Percentiles rank a stretch among this genome's conserved stretches.
Conservation (phyloP, 2,888 invertebrate genomes). For the Ischnura elegans region DNA sequence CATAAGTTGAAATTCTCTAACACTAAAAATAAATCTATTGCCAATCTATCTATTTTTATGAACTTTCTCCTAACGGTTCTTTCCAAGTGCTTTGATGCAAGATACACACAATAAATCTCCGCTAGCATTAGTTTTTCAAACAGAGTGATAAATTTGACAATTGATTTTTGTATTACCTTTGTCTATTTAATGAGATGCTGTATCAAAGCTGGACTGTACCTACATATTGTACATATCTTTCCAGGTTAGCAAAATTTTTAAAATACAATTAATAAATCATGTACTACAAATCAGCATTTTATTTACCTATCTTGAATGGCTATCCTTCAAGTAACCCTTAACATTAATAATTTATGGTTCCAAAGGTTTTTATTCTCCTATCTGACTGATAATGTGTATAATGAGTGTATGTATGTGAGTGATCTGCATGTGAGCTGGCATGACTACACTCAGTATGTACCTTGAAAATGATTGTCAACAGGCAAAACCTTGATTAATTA, state of each 20-base stretch:
- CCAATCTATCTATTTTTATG: constrained; percentile 55
- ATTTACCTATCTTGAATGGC: too few relatives aligned
- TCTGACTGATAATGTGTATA: too few relatives aligned
- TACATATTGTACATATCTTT: constrained; percentile 57
- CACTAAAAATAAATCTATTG: background rate
- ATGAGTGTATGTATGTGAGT: too few relatives aligned
- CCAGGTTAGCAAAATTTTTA: constrained; percentile 44
- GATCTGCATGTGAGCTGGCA: too few relatives aligned
- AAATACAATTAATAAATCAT: constrained; percentile 4
- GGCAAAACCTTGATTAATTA: too few relatives aligned
- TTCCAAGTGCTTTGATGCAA: constrained; percentile 1
- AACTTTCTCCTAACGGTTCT: constrained; percentile 1
- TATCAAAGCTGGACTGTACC: constrained; percentile 53
- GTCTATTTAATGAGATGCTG: constrained; percentile 27
- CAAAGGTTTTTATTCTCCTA: too few relatives aligned
- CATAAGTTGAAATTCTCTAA: background rate
- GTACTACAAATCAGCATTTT: background rate
- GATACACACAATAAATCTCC: background rate
- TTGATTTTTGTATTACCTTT: constrained; percentile 9
- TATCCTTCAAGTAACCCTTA: too few relatives aligned
- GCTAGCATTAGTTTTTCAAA: constrained; percentile 7
- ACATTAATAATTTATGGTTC: too few relatives aligned
- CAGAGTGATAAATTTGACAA: background rate
- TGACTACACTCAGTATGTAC: too few relatives aligned
- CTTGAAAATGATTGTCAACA: too few relatives aligned